These are phyloP conservation scores for Loripinus fragilis DNA, from an alignment of 2,888 invertebrate species.

Conservation along the genomic window DNA sequence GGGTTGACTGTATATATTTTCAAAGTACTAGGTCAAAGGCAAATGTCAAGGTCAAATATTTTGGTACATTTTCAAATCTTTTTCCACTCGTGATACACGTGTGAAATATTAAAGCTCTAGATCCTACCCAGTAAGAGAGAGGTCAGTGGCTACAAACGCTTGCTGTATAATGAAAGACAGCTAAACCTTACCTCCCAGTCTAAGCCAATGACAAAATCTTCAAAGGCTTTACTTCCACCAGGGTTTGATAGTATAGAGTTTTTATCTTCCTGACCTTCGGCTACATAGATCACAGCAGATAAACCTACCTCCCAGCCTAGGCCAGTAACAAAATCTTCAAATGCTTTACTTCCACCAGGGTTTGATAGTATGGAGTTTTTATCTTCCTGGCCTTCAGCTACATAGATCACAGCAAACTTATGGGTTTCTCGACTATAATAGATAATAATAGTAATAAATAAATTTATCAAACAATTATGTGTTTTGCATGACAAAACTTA, in stretches of 20 bases:
- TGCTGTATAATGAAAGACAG: too few relatives aligned
- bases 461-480: too few relatives aligned
- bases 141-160: too few relatives aligned
- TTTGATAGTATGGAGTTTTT: slow-evolving; percentile 97
- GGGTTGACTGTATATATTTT: too few relatives aligned
- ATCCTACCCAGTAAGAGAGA: too few relatives aligned
- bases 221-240: slow-evolving; percentile 96
- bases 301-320: slow-evolving; percentile 88
- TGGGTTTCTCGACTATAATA: slow-evolving; percentile 83
- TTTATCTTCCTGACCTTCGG: slow-evolving; percentile 97
- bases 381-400: slow-evolving; percentile 97
- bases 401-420: slow-evolving; percentile 97
- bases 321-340: slow-evolving; percentile 89
- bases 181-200: slow-evolving; percentile 87
- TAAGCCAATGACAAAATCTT: slow-evolving; percentile 88
- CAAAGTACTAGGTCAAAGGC: too few relatives aligned
- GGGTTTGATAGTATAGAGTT: slow-evolving; percentile 96
- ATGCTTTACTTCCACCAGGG: slow-evolving; percentile 94
- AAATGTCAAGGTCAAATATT: too few relatives aligned
- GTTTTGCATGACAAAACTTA: too few relatives aligned
- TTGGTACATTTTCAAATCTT: too few relatives aligned
- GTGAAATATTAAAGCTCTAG: too few relatives aligned
- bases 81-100: too few relatives aligned
- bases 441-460: too few relatives aligned
- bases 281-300: slow-evolving; percentile 97